phyloP scores from a whole-genome alignment of 2,888 invertebrate genomes.

The Heteropelma amictum region DNA sequence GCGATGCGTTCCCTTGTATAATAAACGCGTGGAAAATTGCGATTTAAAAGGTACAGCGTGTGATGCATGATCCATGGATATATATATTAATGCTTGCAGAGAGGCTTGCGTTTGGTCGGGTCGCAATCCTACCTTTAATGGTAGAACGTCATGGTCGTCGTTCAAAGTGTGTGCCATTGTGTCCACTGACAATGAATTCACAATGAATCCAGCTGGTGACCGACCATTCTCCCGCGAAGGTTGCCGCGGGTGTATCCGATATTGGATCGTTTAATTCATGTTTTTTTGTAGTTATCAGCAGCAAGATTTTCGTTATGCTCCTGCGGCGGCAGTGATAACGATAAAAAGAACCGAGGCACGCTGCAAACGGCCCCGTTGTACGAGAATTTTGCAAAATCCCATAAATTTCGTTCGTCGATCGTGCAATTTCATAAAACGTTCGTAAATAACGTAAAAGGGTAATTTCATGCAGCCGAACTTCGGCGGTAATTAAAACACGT shows the following conservation, averaged over 20 bases:
- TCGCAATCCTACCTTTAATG: conserved; percentile 33
- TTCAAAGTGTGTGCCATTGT: conserved; percentile 49
- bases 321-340: not conserved
- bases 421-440: not conserved
- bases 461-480: not conserved
- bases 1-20: conserved; percentile 38
- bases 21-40: conserved; percentile 65
- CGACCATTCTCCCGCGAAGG: conserved; percentile 2
- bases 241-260: conserved; percentile 21
- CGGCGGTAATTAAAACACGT: not conserved
- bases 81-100: not conserved
- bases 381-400: not conserved
- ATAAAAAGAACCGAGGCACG: not conserved
- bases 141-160: conserved; percentile 41
- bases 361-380: not conserved
- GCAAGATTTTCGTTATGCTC: conserved; percentile 6
- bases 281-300: conserved; percentile 10
- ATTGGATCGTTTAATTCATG: conserved; percentile 13
- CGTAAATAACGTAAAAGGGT: not conserved
- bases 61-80: conserved; percentile 1
- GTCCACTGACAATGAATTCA: conserved; percentile 47
- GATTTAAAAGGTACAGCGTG: conserved; percentile 63
- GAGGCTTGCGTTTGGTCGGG: not conserved
- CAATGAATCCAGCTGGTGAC: conserved; percentile 36
- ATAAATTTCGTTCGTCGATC: not conserved